Conservation (phyloP, 2,888 invertebrate species). For the Stomorhina lunata region DNA sequence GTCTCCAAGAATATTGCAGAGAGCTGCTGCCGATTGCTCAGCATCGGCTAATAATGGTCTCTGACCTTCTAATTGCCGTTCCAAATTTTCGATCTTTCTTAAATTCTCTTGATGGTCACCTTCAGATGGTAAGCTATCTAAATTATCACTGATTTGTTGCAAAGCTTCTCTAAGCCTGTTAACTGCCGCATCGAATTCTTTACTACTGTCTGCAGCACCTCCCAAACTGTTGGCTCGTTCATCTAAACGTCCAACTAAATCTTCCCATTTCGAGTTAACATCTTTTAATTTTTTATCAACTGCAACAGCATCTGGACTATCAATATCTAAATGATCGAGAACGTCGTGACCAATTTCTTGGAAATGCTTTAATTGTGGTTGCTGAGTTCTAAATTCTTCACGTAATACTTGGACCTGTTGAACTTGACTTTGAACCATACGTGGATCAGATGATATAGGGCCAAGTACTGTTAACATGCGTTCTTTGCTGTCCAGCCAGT, state of each 20-base stretch:
- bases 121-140: conserved; percentile 90
- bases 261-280: conserved; percentile 89
- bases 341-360: conserved; percentile 90
- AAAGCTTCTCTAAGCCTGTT: conserved; percentile 92
- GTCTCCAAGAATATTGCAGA: conserved; percentile 93
- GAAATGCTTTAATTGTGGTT: conserved; percentile 92
- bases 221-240: conserved; percentile 94
- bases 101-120: conserved; percentile 93
- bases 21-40: conserved; percentile 92
- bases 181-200: conserved; percentile 94
- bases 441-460: conserved; percentile 96
- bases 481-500: conserved; percentile 95
- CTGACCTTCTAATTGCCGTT: conserved; percentile 93
- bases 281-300: conserved; percentile 87
- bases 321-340: conserved; percentile 82
- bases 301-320: conserved; percentile 84
- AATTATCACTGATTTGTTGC: conserved; percentile 91
- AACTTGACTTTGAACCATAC: conserved; percentile 97
- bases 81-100: conserved; percentile 91
- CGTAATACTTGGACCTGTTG: conserved; percentile 96
- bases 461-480: conserved; percentile 97
- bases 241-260: conserved; percentile 88
- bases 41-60: conserved; percentile 92
- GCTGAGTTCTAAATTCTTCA: conserved; percentile 96
- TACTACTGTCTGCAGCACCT: conserved; percentile 94